Percentiles rank a stretch among this genome's conserved stretches.
Evolutionary conservation across 2,113 vertebrate genomes (phyloP).

Genomic region (Chloroceryle aenea): DNA sequence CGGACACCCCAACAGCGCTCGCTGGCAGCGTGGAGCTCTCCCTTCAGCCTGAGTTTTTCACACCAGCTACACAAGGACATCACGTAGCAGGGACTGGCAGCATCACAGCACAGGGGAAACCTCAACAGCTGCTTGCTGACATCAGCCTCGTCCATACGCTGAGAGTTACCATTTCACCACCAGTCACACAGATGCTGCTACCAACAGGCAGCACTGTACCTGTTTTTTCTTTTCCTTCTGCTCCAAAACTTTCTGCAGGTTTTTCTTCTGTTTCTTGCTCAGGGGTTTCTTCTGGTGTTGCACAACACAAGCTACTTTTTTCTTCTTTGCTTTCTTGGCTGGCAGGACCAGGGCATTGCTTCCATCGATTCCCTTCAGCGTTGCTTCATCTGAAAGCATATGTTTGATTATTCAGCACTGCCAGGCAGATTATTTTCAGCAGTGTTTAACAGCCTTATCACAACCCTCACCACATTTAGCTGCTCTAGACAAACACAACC

Average conservation of each 20-base stretch:
- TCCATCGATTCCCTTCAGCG: conserved; percentile 87
- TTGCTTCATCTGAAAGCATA: conserved; percentile 74
- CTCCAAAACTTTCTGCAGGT: conserved; percentile 89
- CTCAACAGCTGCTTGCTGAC: background rate
- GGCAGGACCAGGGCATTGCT: conserved; percentile 90
- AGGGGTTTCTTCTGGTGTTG: conserved; percentile 81
- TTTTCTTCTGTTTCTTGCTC: conserved; percentile 89
- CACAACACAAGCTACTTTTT: background rate
- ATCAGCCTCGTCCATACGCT: rapidly evolving
- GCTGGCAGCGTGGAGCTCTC: rapidly evolving
- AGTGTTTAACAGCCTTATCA: background rate
- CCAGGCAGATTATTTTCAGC: background rate
- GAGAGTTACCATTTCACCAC: rapidly evolving
- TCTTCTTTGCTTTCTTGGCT: conserved; percentile 82
- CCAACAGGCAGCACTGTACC: conserved; percentile 41
- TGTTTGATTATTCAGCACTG: rapidly evolving
- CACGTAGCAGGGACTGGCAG: rapidly evolving
- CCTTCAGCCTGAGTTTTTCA: background rate
- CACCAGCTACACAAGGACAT: rapidly evolving
- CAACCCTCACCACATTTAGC: background rate
- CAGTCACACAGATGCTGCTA: rapidly evolving
- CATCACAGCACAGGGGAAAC: background rate
- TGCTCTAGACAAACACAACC: background rate
- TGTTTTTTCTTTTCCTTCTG: conserved; percentile 92
- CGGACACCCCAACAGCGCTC: rapidly evolving